Percentiles rank a stretch among this genome's conserved stretches.
phyloP scores from a whole-genome alignment of 2,797 vertebrate species.

The Novumbra hubbsi region DNA sequence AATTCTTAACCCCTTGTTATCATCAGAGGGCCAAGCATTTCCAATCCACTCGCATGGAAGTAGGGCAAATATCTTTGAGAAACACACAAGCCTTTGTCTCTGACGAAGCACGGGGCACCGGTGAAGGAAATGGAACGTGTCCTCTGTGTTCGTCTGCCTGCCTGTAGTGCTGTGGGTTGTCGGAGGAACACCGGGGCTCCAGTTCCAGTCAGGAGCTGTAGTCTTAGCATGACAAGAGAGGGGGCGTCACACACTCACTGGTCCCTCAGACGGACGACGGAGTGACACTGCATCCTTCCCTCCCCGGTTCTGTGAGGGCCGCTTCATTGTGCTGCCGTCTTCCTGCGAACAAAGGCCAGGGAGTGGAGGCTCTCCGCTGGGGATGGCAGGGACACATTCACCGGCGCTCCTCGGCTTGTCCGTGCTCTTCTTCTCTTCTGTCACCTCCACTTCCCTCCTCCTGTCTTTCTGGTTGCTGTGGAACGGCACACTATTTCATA shows the following conservation, averaged over 20 bases:
- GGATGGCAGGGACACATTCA: slow-evolving; percentile 65
- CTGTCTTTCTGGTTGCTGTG: slow-evolving; percentile 36
- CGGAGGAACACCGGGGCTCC: slow-evolving; percentile 50
- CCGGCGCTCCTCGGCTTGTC: slow-evolving; percentile 63
- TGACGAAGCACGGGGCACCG: slow-evolving; percentile 54
- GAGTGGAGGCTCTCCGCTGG: slow-evolving; percentile 62
- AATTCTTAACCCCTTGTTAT: slow-evolving; percentile 47
- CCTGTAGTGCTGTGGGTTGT: slow-evolving; percentile 22
- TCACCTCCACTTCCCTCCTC: slow-evolving; percentile 66
- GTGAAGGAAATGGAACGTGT: slow-evolving; percentile 39
- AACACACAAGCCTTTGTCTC: slow-evolving; percentile 56
- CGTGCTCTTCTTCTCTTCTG: slow-evolving; percentile 57
- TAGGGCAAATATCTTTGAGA: slow-evolving; percentile 46
- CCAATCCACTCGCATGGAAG: slow-evolving; percentile 30
- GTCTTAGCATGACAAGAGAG: slow-evolving; percentile 77
- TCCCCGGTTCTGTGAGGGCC: slow-evolving; percentile 62
- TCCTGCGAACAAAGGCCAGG: slow-evolving; percentile 53
- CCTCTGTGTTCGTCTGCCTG: slow-evolving; percentile 37
- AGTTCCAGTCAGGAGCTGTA: slow-evolving; percentile 72
- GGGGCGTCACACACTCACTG: slow-evolving; percentile 43
- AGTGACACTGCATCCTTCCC: slow-evolving; percentile 63
- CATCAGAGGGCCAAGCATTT: slow-evolving; percentile 50
- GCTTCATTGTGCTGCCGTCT: slow-evolving; percentile 64
- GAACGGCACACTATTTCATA: neutral
- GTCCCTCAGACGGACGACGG: slow-evolving; percentile 35